Evolutionary conservation across 2,113 vertebrate species (phyloP), one percentile per base, ranked within the genome.

Genomic region (Gnathonemus longibarbis): DNA sequence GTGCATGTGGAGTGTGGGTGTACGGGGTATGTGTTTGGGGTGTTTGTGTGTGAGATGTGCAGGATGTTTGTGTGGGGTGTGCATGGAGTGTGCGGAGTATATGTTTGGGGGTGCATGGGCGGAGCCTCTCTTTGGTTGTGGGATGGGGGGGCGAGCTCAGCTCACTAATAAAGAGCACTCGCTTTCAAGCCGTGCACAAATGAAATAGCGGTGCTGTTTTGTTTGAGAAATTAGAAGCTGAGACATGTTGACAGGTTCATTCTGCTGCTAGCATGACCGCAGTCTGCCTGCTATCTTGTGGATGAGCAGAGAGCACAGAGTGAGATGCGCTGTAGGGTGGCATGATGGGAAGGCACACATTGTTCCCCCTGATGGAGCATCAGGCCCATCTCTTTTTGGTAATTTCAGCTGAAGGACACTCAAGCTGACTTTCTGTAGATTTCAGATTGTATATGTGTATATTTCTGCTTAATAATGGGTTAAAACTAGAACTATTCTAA

Each of bases 341-440:
- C 6, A 27, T 21, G 80, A 46, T 39, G 56, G 84, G 50, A 52
- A 3, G 46, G 58, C 8, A 31, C 45, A 5, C 27, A 85, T 74
- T 27, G 15, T 85, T 46, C 13, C 39, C 42, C 46, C 31, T 74
- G 46, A 77, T 17, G 45, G 85, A 27, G 24, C 31, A n/a, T 17
- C 4, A 9, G 46, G 39, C 15, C 19, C 1, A 21, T 70, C 45
- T 2, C 1, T 19, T 45, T 17, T 27, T 48, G 4, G 84, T 74
- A 39, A 74, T 74, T 87, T 62, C n/a, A 49, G 35, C 56, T 87
- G 53, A 86, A 90, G 83, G 56, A 70, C 89, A 84, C 89, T 89
- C 24, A 95, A 94, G 95, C 93, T 94, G 91, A 93, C 93, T 93
- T 94, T 94, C 93, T 70, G 62, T 66, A 27, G 27, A 13, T 70